Evolutionary conservation across 92 coral and sea anemone genomes (phyloP), one percentile per base, ranked within the genome.

Genomic region (Palythoa caribaeorum): DNA sequence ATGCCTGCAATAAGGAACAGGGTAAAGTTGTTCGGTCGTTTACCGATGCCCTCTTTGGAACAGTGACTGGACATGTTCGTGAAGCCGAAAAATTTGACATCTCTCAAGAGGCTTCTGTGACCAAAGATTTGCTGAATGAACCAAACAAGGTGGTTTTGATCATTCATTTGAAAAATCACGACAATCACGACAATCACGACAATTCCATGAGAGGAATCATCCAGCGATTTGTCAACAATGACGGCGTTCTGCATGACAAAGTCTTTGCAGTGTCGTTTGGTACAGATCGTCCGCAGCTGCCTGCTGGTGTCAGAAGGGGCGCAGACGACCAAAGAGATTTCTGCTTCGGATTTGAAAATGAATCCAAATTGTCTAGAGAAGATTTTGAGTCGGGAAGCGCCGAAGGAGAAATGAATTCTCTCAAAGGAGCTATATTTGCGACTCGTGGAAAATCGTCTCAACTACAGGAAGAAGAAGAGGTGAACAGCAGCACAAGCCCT

Each of bases 241-340:
- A 90, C 73, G 93, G 88, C 40, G 76, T 75, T 83, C 92, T 97
- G 63, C 95, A 97, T 53, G 94, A 90, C 16, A 91, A 94, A 65
- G 89, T 97, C 38, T 77, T 97, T 28, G 91, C 94, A 12, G 92
- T 97, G 16, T 88, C 99, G 1, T 97, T 97, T 73, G 99, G 99
- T 10, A 88, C 79, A 15, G 75, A 83, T 40, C 76, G 92, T 9
- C 83, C 95, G 1, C 38, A 91, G 99, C 94, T 98, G 9, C 98
- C 98, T 5, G 38, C 17, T 3, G 97, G 97, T 9, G 63, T 94
- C 3, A 35, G 73, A n/a, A 81, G 86, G 15, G 87, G 80, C 17
- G 62, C 86, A 1, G 71, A 37, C 6, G 93, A 95, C 55, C 80
- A 59, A 37, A 89, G 83, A 73, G 96, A 94, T 71, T 94, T 94